Evolutionary conservation across 2,113 vertebrate species (phyloP).

Genomic region (Bos indicus): DNA sequence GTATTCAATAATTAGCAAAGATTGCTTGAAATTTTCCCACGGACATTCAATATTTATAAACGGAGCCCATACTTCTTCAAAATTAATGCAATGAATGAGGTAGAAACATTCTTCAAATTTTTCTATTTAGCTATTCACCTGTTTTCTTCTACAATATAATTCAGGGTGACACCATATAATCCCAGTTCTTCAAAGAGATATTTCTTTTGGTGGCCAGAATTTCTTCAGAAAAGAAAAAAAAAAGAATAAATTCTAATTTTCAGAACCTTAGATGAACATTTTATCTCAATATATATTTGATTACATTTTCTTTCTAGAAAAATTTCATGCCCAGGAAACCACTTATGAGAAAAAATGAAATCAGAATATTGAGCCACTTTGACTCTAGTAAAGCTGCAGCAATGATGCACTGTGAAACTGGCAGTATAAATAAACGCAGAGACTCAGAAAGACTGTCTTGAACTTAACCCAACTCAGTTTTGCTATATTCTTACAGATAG

Average conservation of each 20-base stretch:
- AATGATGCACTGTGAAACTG: background rate
- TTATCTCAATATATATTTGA: background rate
- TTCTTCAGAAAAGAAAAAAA: background rate
- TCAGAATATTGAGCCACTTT: background rate
- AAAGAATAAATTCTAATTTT: background rate
- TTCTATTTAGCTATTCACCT: background rate
- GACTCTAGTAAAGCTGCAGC: background rate
- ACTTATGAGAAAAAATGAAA: background rate
- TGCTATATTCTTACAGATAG: background rate
- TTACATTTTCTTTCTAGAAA: background rate
- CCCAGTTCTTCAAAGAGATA: background rate
- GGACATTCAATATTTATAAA: slow-evolving; percentile 23
- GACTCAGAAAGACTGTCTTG: background rate
- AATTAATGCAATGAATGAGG: slow-evolving; percentile 16
- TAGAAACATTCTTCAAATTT: background rate
- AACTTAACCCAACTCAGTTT: background rate
- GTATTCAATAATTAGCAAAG: slow-evolving; percentile 33
- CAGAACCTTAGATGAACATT: background rate
- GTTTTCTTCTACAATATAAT: background rate
- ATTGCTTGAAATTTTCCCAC: background rate
- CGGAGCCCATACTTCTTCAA: background rate
- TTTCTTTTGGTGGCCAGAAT: background rate
- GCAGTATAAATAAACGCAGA: background rate
- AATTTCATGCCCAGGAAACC: background rate
- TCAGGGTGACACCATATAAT: background rate